Conservation (phyloP, 2,113 vertebrate species). For the Chrysochloris asiatica region DNA sequence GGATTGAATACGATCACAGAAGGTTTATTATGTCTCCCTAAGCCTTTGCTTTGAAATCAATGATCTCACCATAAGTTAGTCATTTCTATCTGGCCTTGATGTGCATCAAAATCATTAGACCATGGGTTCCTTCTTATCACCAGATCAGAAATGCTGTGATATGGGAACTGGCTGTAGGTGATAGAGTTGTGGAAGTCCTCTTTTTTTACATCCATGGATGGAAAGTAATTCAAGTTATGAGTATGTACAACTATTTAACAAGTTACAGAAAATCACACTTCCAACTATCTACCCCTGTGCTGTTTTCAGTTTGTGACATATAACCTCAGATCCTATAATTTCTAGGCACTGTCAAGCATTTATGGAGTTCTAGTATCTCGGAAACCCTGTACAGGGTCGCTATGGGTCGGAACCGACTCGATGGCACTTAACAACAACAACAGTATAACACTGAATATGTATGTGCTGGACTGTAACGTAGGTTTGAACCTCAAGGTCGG, state of each 20-base stretch:
- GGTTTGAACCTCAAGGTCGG: too few species aligned
- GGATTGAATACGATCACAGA: neutral
- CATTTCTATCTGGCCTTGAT: neutral
- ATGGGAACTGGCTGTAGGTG: too few species aligned
- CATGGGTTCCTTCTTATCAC: accelerated
- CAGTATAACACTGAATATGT: too few species aligned
- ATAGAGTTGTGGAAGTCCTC: neutral
- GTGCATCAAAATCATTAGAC: neutral
- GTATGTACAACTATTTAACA: neutral
- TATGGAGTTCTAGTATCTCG: too few species aligned
- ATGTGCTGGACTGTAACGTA: too few species aligned
- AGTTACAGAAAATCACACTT: neutral
- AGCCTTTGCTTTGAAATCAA: neutral
- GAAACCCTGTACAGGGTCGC: too few species aligned
- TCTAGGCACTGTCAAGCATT: too few species aligned
- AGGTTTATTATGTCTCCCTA: neutral
- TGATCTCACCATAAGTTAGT: neutral
- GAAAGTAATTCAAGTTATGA: neutral
- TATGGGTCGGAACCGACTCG: too few species aligned
- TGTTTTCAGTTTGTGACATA: neutral
- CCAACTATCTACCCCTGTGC: accelerated
- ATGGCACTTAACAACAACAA: too few species aligned
- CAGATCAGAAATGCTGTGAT: neutral
- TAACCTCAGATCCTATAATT: neutral
- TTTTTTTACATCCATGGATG: neutral